Conservation (phyloP, 2,113 vertebrate species). For the Mungos mungo region DNA sequence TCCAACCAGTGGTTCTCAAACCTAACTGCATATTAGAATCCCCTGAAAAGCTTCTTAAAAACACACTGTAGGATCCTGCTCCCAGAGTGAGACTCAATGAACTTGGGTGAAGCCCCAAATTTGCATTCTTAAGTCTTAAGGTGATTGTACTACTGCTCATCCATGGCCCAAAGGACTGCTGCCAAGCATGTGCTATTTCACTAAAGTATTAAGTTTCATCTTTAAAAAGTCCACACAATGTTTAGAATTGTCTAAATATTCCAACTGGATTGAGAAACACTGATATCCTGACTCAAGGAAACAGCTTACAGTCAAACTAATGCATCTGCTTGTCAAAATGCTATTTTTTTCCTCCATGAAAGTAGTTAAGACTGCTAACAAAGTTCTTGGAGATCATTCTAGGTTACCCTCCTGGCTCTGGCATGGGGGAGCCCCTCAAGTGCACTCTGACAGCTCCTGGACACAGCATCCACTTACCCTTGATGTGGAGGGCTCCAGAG, state of each 20-base stretch:
- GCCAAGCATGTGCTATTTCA: neutral
- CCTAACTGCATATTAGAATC: neutral
- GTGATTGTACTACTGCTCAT: neutral
- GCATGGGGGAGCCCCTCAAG: neutral
- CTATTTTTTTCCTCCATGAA: neutral
- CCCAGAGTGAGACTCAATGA: neutral
- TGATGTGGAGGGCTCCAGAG: slow-evolving; percentile 93
- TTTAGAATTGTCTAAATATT: neutral
- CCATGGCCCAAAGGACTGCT: neutral
- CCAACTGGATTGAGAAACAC: neutral
- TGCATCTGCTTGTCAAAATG: neutral
- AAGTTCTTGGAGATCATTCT: neutral
- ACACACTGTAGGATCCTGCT: rapidly evolving
- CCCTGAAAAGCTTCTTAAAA: neutral
- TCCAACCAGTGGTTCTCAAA: neutral
- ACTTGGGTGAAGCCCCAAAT: neutral
- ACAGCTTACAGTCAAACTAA: neutral
- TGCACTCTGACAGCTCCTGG: rapidly evolving
- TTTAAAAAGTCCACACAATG: neutral
- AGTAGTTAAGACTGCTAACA: neutral
- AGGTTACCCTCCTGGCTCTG: neutral
- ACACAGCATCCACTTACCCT: slow-evolving; percentile 83
- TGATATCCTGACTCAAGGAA: neutral
- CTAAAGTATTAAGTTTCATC: neutral
- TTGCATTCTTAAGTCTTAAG: neutral